Evolutionary conservation across 2,113 vertebrate species (phyloP).

Genomic region (Rhinolophus sinicus): DNA sequence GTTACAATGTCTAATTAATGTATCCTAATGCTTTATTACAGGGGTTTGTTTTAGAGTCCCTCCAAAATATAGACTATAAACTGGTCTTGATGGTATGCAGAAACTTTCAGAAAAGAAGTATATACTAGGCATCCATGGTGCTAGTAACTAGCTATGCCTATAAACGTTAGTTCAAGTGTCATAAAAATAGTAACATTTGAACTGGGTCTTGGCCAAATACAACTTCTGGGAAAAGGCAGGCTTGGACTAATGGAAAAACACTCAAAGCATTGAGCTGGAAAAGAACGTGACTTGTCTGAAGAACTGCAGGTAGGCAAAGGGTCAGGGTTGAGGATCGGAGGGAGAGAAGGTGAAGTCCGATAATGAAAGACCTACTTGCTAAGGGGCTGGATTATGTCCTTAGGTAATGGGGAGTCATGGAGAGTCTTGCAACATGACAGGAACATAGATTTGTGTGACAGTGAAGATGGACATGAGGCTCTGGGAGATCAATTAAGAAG

Average conservation of each 20-base stretch:
- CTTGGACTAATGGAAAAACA: neutral
- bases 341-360: neutral
- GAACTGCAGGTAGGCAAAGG: neutral
- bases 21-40: neutral
- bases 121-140: neutral
- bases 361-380: neutral
- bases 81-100: neutral
- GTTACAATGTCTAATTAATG: conserved; percentile 45
- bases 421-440: neutral
- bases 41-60: conserved; percentile 28
- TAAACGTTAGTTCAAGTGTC: neutral
- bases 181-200: neutral
- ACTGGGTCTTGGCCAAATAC: neutral
- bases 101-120: neutral
- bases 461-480: neutral
- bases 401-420: neutral
- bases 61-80: neutral
- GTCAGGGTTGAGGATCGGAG: neutral
- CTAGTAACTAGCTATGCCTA: neutral
- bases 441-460: neutral
- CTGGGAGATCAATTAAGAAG: neutral
- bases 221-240: neutral
- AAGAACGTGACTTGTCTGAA: neutral
- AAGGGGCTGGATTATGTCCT: neutral
- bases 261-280: neutral